These are phyloP conservation scores for Synergus laeviventris DNA, from an alignment of 2,888 invertebrate genomes.

Conservation along the genomic window DNA sequence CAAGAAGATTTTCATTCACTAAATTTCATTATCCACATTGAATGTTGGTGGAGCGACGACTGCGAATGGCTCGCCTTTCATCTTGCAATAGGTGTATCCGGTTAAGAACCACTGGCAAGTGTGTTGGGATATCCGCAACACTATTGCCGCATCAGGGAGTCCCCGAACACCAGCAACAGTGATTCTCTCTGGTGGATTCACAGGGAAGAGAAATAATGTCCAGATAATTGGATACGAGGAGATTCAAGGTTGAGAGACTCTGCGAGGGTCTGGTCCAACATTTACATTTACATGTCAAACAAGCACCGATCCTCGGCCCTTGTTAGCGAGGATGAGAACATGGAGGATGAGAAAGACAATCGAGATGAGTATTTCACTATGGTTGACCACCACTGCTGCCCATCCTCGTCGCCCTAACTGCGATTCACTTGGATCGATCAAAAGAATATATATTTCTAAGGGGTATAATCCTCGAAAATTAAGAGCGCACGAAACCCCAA, in stretches of 20 bases:
- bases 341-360: conserved; percentile 43
- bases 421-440: conserved; percentile 46
- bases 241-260: conserved; percentile 57
- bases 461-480: conserved; percentile 34
- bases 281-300: conserved; percentile 72
- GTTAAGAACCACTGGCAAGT: conserved; percentile 60
- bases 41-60: neutral
- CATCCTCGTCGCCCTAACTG: conserved; percentile 44
- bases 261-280: conserved; percentile 66
- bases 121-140: conserved; percentile 64
- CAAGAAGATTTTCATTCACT: neutral
- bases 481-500: conserved; percentile 13
- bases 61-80: neutral
- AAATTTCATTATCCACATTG: neutral
- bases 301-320: conserved; percentile 66
- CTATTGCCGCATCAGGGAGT: conserved; percentile 62
- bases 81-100: conserved; percentile 34
- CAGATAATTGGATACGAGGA: conserved; percentile 31
- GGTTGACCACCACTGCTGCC: conserved; percentile 49
- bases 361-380: conserved; percentile 44
- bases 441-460: conserved; percentile 39
- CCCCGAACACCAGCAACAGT: conserved; percentile 59
- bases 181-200: conserved; percentile 54
- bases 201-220: conserved; percentile 25
- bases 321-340: conserved; percentile 59